Evolutionary conservation across 2,888 invertebrate species (phyloP), one percentile per base, ranked within the genome.

Genomic region (Cremastinae sp.): DNA sequence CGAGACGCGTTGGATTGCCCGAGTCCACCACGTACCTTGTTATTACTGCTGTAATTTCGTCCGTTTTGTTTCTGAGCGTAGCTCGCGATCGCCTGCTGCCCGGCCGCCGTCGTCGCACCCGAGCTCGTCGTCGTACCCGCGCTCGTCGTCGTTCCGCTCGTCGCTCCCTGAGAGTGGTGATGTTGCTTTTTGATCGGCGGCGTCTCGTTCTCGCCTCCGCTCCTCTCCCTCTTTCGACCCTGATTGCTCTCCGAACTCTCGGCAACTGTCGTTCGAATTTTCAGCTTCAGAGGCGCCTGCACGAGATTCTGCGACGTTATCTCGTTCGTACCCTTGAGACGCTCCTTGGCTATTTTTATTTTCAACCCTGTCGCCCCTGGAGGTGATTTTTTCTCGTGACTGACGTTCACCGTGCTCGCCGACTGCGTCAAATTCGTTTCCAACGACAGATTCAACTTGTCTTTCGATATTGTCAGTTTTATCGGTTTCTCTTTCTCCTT

Each of bases 341-440:
- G 91, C 79, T 95, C 95, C 85, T 95, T 95, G 0, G 95, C 94
- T 62, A 96, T 96, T 89, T 96, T 96, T 58, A 96, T 95, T 88
- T 96, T 96, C 55, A 96, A 86, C 0, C 94, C 94, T 0, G 89
- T 84, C 0, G 69, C 49, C 18, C 22, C 82, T 81, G 43, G 82
- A 0, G 79, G 79, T 0, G 91, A 90, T 62, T 80, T 80, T 78
- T 83, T 82, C 61, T 83, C 81, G 65, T 76, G 64, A 62, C 55
- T 72, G 51, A 68, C 65, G 28, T 64, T 69, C 35, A 79, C 80
- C 10, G 53, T 10, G 1, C 37, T 8, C 35, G 70, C 14, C 53
- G 70, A 55, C 55, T 69, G 69, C 58, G 79, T 53, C 75, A 83
- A n/a, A 76, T 80, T 58, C 79, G 83, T 82, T 45, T 90, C 87